Conservation (phyloP, 2,113 vertebrate genomes). For the Callocephalon fimbriatum region DNA sequence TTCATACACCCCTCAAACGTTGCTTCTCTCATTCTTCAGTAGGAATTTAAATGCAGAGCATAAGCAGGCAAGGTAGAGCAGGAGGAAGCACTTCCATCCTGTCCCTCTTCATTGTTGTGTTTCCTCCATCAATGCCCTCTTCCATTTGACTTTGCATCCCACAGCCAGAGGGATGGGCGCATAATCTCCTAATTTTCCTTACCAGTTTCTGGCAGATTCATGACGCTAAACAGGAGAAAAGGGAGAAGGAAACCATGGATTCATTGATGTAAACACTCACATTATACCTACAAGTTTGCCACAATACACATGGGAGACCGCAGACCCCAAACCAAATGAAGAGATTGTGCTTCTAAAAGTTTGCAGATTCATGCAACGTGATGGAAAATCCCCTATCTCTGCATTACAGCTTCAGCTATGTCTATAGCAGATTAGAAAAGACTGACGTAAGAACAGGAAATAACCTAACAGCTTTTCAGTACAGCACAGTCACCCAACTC, state of each 20-base stretch:
- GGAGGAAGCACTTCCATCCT: background rate
- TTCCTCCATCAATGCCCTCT: background rate
- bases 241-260: background rate
- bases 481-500: background rate
- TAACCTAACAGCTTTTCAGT: background rate
- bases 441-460: background rate
- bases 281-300: background rate
- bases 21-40: background rate
- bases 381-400: background rate
- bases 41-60: background rate
- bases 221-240: background rate
- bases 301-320: background rate
- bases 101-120: background rate
- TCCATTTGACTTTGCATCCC: background rate
- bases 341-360: background rate
- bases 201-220: background rate
- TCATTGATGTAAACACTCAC: background rate
- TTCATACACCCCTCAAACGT: background rate
- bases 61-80: background rate
- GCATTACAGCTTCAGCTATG: background rate
- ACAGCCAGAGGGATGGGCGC: background rate
- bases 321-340: background rate
- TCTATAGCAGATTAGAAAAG: background rate
- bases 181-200: background rate
- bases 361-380: background rate